These are phyloP conservation scores for Radopholus similis DNA, from an alignment of 1,140 invertebrate species.

Conservation along the genomic window DNA sequence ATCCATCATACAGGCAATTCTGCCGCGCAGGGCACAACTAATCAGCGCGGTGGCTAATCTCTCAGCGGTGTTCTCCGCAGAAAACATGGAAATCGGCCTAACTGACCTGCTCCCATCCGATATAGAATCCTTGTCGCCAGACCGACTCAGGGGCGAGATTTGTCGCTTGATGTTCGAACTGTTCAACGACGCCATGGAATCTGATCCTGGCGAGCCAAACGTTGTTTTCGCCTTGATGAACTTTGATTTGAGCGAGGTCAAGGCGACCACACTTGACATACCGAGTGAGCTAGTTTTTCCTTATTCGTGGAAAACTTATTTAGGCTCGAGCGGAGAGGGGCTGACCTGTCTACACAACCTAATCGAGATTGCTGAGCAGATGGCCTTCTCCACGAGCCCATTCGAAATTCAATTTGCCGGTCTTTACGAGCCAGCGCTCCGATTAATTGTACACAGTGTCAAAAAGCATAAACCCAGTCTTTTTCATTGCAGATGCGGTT, in stretches of 20 bases:
- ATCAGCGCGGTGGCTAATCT: conserved; percentile 11
- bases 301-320: conserved; percentile 3
- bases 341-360: conserved; percentile 27
- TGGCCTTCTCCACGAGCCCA: conserved; percentile 10
- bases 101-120: conserved; percentile 17
- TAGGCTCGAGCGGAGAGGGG: conserved; percentile 7
- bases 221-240: conserved; percentile 27
- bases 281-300: conserved; percentile 2
- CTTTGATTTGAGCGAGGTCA: conserved; percentile 29
- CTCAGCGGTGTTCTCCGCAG: conserved; percentile 11
- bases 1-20: conserved; percentile 25
- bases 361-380: conserved; percentile 14
- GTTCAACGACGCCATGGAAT: conserved; percentile 31
- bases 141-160: conserved; percentile 31
- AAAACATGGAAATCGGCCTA: conserved; percentile 12
- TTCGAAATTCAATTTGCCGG: conserved; percentile 26
- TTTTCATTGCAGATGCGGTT: conserved; percentile 24
- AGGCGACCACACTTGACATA: not conserved
- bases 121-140: not conserved
- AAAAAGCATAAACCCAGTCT: not conserved
- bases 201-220: conserved; percentile 22
- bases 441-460: conserved; percentile 6
- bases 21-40: conserved; percentile 10
- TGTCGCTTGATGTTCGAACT: conserved; percentile 31
- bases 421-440: conserved; percentile 29